phyloP scores from a whole-genome alignment of 2,888 invertebrate genomes.

The Heterodera filipjevi region DNA sequence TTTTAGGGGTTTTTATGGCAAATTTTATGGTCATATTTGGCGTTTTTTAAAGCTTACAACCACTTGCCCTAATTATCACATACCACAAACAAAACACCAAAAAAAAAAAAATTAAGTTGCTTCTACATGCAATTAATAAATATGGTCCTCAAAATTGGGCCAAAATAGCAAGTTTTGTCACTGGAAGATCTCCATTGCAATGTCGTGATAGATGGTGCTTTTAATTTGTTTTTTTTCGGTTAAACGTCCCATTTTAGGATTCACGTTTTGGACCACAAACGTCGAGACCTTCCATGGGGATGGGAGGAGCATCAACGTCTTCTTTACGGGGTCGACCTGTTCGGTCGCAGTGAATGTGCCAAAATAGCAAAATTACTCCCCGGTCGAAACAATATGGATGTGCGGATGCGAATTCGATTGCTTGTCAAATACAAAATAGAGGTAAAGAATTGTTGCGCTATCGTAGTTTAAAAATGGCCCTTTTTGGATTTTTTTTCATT shows the following conservation, averaged over 20 bases:
- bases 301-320: slow-evolving; percentile 75
- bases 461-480: no score
- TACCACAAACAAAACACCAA: background rate
- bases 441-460: no score
- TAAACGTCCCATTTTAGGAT: slow-evolving; percentile 26
- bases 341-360: slow-evolving; percentile 68
- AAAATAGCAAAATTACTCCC: slow-evolving; percentile 44
- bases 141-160: slow-evolving; percentile 48
- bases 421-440: slow-evolving; percentile 45
- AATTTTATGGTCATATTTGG: no score
- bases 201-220: slow-evolving; percentile 36
- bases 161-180: slow-evolving; percentile 34
- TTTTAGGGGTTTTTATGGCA: no score
- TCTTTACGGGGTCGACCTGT: slow-evolving; percentile 72
- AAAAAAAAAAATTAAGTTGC: slow-evolving; percentile 34
- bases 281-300: slow-evolving; percentile 70
- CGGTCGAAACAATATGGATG: slow-evolving; percentile 44
- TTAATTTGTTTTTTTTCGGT: background rate
- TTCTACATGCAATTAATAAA: slow-evolving; percentile 43
- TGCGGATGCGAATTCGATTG: slow-evolving; percentile 39
- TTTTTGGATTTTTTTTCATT: background rate
- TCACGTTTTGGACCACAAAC: slow-evolving; percentile 47
- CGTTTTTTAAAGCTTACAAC: no score
- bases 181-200: slow-evolving; percentile 35
- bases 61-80: no score